A percentile compares a stretch with the other conserved stretches of the same genome.
Evolutionary conservation across 1,140 invertebrate species (phyloP).

Genomic region (Brachystomella parvula): DNA sequence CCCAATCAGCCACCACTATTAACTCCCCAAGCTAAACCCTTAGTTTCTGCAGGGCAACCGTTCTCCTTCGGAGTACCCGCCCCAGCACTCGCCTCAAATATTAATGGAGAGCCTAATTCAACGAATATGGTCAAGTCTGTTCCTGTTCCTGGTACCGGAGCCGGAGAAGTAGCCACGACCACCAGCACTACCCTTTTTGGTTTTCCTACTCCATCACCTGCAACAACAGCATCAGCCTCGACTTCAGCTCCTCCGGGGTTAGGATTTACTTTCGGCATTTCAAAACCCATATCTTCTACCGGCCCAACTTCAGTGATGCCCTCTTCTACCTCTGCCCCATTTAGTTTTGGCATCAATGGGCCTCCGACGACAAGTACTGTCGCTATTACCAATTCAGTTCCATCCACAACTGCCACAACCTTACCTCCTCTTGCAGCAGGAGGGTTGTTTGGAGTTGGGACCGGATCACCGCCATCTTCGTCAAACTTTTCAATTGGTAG

Average conservation of each 20-base stretch:
- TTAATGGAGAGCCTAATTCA: background rate
- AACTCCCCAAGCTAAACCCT: background rate
- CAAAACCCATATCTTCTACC: too few species aligned
- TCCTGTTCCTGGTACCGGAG: background rate
- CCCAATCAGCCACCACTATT: background rate
- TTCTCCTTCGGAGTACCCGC: too few species aligned
- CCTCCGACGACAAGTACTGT: background rate
- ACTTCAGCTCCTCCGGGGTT: background rate
- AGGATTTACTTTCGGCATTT: background rate
- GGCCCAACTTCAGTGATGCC: too few species aligned
- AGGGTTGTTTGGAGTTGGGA: background rate
- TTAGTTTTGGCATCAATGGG: background rate
- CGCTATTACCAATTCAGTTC: background rate
- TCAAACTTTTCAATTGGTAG: too few species aligned
- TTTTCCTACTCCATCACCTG: background rate
- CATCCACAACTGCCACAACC: background rate
- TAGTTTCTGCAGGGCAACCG: background rate
- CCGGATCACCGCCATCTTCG: too few species aligned
- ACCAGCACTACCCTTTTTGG: background rate
- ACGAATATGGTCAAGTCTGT: background rate
- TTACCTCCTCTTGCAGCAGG: background rate
- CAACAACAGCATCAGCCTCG: background rate
- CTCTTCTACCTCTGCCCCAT: background rate
- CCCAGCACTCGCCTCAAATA: background rate
- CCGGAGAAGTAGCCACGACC: background rate